Conservation (phyloP, 2,888 invertebrate species). For the Pelosia muscerda region DNA sequence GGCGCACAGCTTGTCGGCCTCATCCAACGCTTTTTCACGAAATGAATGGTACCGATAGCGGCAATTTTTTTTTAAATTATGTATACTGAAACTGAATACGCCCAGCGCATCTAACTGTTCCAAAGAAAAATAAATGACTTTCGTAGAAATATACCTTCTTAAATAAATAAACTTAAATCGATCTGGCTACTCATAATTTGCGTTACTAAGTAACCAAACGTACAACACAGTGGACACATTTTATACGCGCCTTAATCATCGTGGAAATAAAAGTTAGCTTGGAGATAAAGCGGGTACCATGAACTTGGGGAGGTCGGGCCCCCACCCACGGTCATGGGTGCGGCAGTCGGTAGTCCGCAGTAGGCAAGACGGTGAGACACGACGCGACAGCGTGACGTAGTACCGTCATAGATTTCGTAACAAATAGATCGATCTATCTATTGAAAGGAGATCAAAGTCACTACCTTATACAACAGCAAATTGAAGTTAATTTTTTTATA, state of each 20-base stretch:
- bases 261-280: conserved; percentile 6
- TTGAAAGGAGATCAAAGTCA: neutral
- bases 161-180: neutral
- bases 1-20: no score
- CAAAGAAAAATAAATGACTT: neutral
- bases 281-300: conserved; percentile 21
- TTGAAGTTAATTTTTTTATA: no score
- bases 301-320: conserved; percentile 34
- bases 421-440: neutral
- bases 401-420: neutral
- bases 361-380: conserved; percentile 13
- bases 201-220: conserved; percentile 8
- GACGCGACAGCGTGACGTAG: conserved; percentile 5
- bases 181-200: neutral
- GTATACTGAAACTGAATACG: no score
- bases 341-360: neutral
- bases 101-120: neutral
- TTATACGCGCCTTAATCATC: conserved; percentile 1
- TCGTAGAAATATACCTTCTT: neutral
- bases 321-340: conserved; percentile 8
- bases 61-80: no score
- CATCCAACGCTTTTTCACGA: no score
- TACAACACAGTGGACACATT: conserved; percentile 13
- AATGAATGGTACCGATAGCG: no score
- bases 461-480: no score